Base-by-base conservation (phyloP, 1,140 invertebrate species). In the Hirudo medicinalis region DNA sequence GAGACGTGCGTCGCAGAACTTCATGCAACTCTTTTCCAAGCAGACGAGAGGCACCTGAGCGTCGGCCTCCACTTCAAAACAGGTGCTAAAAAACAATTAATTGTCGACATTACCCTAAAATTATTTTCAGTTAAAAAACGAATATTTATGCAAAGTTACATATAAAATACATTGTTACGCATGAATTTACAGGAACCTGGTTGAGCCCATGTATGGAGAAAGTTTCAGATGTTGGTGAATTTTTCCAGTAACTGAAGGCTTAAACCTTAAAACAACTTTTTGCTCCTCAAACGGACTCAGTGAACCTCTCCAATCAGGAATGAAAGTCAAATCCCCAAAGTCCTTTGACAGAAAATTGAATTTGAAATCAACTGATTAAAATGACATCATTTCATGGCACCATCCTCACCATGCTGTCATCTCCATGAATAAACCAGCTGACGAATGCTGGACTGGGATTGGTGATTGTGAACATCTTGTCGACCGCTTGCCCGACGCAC, bases 1-100 rank as follows among this genome's bases (percentile, higher is more conserved):
- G 8, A 63, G 22, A 11, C 22, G 22, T 13, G 29, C 57, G 19
- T 63, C 57, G 29, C 29, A 25, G 22, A 63, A 63, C 22, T 63
- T 63, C 57, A 63, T 20, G 57, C 9, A 32, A 63, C 57, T 19
- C 57, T 63, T 63, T 63, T 63, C 57, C 8, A 63, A 32, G 29
- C 57, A 63, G 22, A 63, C 22, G 57, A 63, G 22, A 6, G 57
- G 57, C 57, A 25, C 22, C 29, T 63, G 57, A 32, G 19, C 57
- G 13, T 63, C 19, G 57, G 57, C 57, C 29, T 32, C 29, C 29
- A 63, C 29, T 63, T 22, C 29, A 32, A 63, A 63, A 32, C 29
- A 63, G 29, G 22, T 63, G 57, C 29, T 22, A 32, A 49, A 40
- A 49, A 15, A 49, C 15, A 15, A 49, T 49, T 49, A 15, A 49